phyloP scores from a whole-genome alignment of 2,797 vertebrate genomes.

The Gallinago solitaria region DNA sequence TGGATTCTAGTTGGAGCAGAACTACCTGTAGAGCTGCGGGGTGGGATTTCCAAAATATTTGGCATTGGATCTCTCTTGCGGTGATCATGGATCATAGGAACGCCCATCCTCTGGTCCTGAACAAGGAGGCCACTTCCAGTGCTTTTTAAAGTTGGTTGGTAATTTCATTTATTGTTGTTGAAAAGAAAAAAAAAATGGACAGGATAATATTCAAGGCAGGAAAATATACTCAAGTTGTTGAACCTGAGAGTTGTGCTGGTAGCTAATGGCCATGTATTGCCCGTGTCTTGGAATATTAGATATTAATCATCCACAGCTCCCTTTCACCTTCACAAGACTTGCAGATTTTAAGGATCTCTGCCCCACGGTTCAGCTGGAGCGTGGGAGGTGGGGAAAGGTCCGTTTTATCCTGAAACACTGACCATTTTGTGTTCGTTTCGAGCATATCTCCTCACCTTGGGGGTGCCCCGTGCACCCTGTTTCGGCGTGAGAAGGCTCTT shows the following conservation, averaged over 20 bases:
- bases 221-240: background rate
- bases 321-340: background rate
- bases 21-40: background rate
- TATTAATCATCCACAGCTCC: background rate
- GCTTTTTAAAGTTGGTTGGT: background rate
- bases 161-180: background rate
- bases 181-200: background rate
- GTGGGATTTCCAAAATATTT: background rate
- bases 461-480: fast-evolving
- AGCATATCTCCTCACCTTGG: fast-evolving
- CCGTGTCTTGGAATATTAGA: no score
- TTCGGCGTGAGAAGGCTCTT: background rate
- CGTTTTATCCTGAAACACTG: background rate
- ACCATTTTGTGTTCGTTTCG: background rate
- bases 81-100: background rate
- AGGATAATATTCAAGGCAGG: background rate
- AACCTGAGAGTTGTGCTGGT: background rate
- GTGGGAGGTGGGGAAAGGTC: background rate
- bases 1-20: background rate
- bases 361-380: fast-evolving
- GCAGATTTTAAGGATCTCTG: background rate
- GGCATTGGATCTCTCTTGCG: background rate
- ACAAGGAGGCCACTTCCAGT: fast-evolving
- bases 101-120: background rate
- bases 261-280: background rate